A percentile compares a stretch with the other conserved stretches of the same genome.
Conservation (phyloP, 2,888 invertebrate species). For the Epinotia ramella region DNA sequence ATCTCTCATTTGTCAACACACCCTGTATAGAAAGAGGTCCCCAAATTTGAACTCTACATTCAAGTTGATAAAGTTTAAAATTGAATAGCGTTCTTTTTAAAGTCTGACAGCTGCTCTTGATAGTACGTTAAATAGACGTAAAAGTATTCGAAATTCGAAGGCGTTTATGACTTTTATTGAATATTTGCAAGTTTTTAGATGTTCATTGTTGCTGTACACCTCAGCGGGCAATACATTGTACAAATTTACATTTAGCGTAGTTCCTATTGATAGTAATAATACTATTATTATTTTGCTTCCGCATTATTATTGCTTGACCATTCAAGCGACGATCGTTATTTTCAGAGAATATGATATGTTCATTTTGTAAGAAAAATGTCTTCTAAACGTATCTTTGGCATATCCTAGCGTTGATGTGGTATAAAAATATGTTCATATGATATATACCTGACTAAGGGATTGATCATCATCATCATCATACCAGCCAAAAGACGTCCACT, state of each 20-base stretch:
- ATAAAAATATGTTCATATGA: no score
- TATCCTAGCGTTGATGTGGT: no score
- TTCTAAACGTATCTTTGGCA: no score
- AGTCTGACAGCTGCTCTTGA: constrained; percentile 26
- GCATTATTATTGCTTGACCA: no score
- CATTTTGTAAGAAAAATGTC: no score
- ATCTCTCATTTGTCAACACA: constrained; percentile 78
- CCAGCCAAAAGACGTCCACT: no score
- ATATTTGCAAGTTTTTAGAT: neutral
- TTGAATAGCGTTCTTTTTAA: neutral
- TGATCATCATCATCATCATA: no score
- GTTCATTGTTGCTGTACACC: constrained; percentile 33
- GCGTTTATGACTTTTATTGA: constrained; percentile 1
- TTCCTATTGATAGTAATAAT: constrained; percentile 15
- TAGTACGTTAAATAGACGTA: neutral
- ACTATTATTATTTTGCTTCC: no score
- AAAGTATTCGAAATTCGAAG: neutral
- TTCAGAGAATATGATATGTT: neutral
- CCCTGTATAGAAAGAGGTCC: constrained; percentile 4
- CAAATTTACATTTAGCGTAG: constrained; percentile 39
- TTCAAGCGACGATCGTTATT: neutral
- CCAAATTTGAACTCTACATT: neutral
- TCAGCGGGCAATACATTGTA: constrained; percentile 42
- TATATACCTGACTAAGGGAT: no score
- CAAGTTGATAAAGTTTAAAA: neutral